phyloP scores from a whole-genome alignment of 2,797 vertebrate species.

The Hippopotamyrus pictus region DNA sequence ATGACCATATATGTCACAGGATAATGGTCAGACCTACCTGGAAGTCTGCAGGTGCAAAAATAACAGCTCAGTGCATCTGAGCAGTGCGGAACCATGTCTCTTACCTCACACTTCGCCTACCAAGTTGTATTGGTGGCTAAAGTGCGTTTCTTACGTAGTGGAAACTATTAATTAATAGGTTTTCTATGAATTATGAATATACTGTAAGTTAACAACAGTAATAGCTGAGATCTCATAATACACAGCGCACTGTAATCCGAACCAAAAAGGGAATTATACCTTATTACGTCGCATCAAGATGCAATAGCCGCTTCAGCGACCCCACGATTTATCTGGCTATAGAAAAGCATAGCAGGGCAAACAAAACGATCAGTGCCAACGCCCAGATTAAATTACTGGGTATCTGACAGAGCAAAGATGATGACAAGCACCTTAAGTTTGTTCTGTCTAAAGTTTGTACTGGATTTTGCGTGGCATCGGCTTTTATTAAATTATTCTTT shows the following conservation, averaged over 20 bases:
- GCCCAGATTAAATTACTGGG: background rate
- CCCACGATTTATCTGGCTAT: background rate
- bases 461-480: background rate
- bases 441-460: background rate
- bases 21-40: background rate
- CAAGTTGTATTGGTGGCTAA: background rate
- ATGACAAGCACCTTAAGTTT: background rate
- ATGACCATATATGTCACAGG: background rate
- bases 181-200: background rate
- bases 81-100: background rate
- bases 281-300: background rate
- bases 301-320: background rate
- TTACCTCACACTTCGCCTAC: background rate
- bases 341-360: background rate
- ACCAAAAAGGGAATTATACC: background rate
- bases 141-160: background rate
- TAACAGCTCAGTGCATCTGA: background rate
- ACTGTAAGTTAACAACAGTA: background rate
- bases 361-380: background rate
- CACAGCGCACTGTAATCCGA: background rate
- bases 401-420: background rate
- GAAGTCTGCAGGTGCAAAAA: background rate
- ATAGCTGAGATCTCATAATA: background rate
- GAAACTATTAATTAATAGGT: background rate
- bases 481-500: background rate